Evolutionary conservation across 2,797 vertebrate species (phyloP).

Genomic region (Babyrousa celebensis): DNA sequence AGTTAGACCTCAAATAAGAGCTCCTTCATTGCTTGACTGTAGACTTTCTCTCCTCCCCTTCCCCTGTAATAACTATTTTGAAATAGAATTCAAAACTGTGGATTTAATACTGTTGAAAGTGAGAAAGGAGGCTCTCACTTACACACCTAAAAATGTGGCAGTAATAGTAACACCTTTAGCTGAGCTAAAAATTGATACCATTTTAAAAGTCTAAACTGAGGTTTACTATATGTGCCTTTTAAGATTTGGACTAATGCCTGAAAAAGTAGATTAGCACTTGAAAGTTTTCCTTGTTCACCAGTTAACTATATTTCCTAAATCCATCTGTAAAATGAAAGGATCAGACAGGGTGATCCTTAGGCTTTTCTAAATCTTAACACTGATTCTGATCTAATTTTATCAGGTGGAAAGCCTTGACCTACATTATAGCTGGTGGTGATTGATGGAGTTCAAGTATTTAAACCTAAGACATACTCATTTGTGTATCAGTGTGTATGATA

Average conservation of each 20-base stretch:
- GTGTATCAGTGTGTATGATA: conserved; percentile 33
- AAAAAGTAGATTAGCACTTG: conserved; percentile 77
- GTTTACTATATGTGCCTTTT: conserved; percentile 75
- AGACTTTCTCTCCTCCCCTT: background rate
- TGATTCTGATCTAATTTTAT: conserved; percentile 82
- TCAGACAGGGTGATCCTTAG: conserved; percentile 79
- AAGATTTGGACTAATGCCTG: conserved; percentile 73
- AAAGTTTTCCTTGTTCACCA: conserved; percentile 82
- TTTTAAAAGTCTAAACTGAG: conserved; percentile 74
- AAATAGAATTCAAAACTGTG: conserved; percentile 69
- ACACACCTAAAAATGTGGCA: conserved; percentile 66
- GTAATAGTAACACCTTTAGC: conserved; percentile 81
- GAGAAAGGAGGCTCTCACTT: conserved; percentile 70
- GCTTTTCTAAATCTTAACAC: conserved; percentile 83
- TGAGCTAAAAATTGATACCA: conserved; percentile 70
- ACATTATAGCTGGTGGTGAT: conserved; percentile 75
- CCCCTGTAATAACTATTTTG: conserved; percentile 28
- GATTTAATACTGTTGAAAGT: conserved; percentile 36
- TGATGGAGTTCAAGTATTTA: conserved; percentile 60
- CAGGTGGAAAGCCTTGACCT: conserved; percentile 81
- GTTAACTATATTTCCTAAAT: conserved; percentile 83
- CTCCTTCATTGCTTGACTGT: conserved; percentile 11
- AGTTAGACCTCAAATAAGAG: conserved; percentile 30
- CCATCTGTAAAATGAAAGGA: conserved; percentile 74
- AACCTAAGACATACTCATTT: conserved; percentile 60